These are phyloP conservation scores for Patella ulyssiponensis DNA, from an alignment of 2,888 invertebrate species.

Conservation along the genomic window DNA sequence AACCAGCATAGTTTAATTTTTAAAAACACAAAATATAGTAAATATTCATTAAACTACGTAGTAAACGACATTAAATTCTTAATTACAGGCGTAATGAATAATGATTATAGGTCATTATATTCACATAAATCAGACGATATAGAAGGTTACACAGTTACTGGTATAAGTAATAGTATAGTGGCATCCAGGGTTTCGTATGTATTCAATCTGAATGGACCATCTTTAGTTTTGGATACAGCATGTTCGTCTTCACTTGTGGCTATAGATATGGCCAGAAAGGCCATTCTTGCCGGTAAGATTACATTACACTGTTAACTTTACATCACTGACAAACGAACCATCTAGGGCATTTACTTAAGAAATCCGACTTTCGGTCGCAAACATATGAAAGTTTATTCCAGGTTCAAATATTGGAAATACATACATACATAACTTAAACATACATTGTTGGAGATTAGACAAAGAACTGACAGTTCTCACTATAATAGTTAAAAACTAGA, in stretches of 20 bases:
- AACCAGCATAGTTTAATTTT: no score
- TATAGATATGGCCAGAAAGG: constrained; percentile 54
- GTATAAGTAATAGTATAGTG: constrained; percentile 45
- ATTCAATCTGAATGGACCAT: constrained; percentile 52
- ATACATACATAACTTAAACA: no score
- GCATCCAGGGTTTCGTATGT: constrained; percentile 51
- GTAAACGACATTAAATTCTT: not conserved
- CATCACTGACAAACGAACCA: no score
- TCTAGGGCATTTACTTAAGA: no score
- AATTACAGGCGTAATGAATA: not conserved
- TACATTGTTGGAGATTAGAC: no score
- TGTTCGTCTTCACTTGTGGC: constrained; percentile 53
- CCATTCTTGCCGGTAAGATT: constrained; percentile 37
- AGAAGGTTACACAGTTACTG: constrained; percentile 47
- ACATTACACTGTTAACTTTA: not conserved
- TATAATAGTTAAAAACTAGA: no score
- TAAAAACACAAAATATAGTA: no score
- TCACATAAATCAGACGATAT: constrained; percentile 13
- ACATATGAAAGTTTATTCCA: no score
- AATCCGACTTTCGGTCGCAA: no score
- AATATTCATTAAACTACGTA: no score
- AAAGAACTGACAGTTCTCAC: no score
- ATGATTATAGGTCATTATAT: not conserved
- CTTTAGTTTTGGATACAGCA: constrained; percentile 54
- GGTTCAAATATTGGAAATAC: no score